Evolutionary conservation across 2,797 vertebrate species (phyloP), one percentile per base, ranked within the genome.

Genomic region (Chaetodon trifasciatus): DNA sequence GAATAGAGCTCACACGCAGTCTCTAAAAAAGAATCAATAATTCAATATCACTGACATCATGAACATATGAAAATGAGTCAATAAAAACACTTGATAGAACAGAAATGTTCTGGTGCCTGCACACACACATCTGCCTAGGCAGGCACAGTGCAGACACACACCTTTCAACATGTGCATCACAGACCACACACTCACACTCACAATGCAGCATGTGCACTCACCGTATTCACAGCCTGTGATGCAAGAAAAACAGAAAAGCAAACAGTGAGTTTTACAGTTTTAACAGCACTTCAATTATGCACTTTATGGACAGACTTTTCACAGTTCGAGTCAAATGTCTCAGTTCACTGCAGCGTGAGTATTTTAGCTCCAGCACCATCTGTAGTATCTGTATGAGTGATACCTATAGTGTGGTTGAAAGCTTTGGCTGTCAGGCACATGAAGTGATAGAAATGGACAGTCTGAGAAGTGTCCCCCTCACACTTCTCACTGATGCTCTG

Each of bases 361-460:
- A 32, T 57, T 57, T 44, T 39, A 60, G n/a, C 50, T 56, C 8
- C 23, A 32, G 5, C 24, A 56, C 11, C 24, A 13, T 53, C 10
- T 24, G 50, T 19, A 39, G 23, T 16, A 56, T 24, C 8, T 57
- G 28, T 15, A 12, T 37, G 21, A 23, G 16, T 0, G 4, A 11
- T 71, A 71, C 55, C 69, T 37, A 6, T 0, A 40, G 1, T 0
- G 1, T 1, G 0, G 4, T 0, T 0, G 1, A 2, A 0, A 3
- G 1, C 11, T 13, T n/a, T 57, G 12, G 1, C 42, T 1, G 5
- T 0, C 44, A 84, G 10, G 21, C 81, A 86, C 55, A 49, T 8
- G 4, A 87, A 42, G 32, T 80, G 55, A 50, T 42, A 53, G 47
- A 5, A 44, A 15, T 16, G 0, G 7, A 79, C 8, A 0, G 2